A percentile compares a stretch with the other conserved stretches of the same genome.
These are phyloP conservation scores for Acanthochromis polyacanthus DNA, from an alignment of 2,113 vertebrate species.

Conservation along the genomic window DNA sequence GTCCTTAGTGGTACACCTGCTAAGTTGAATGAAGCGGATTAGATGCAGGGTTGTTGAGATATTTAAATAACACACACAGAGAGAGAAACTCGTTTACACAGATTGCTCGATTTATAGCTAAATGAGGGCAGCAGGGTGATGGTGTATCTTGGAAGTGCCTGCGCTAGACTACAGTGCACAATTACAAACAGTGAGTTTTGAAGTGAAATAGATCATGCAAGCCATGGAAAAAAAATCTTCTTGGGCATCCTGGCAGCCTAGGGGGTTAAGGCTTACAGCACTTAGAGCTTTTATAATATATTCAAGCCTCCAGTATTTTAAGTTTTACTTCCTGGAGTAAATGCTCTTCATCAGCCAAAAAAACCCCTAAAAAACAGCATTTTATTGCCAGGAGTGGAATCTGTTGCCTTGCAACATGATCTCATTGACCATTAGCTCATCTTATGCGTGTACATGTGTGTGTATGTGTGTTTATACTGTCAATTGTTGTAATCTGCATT, in stretches of 20 bases:
- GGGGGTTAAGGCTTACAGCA: background rate
- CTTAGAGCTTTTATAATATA: background rate
- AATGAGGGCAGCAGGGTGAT: too few species aligned
- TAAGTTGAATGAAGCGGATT: too few species aligned
- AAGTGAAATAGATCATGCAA: too few species aligned
- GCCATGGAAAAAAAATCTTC: background rate
- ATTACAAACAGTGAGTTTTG: too few species aligned
- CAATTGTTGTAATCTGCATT: constrained; percentile 43
- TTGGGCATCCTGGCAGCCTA: background rate
- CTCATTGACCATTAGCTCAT: constrained; percentile 57
- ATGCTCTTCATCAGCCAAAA: constrained; percentile 27
- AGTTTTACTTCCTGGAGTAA: constrained; percentile 11
- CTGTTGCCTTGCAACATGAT: constrained; percentile 67
- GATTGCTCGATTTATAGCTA: too few species aligned
- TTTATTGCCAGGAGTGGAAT: constrained; percentile 46
- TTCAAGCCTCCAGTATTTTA: constrained; percentile 28
- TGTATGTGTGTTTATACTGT: constrained; percentile 18
- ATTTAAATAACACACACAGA: too few species aligned
- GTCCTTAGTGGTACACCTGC: too few species aligned
- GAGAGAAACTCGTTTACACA: too few species aligned
- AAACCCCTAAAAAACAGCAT: constrained; percentile 8
- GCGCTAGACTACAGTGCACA: too few species aligned
- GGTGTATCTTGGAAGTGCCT: too few species aligned
- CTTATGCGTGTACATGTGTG: constrained; percentile 12
- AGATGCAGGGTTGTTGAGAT: too few species aligned